A percentile compares a stretch with the other conserved stretches of the same genome.
Evolutionary conservation across 35 echinoderm and acorn worm species (phyloP).

Genomic region (Heliocidaris erythrogramma): DNA sequence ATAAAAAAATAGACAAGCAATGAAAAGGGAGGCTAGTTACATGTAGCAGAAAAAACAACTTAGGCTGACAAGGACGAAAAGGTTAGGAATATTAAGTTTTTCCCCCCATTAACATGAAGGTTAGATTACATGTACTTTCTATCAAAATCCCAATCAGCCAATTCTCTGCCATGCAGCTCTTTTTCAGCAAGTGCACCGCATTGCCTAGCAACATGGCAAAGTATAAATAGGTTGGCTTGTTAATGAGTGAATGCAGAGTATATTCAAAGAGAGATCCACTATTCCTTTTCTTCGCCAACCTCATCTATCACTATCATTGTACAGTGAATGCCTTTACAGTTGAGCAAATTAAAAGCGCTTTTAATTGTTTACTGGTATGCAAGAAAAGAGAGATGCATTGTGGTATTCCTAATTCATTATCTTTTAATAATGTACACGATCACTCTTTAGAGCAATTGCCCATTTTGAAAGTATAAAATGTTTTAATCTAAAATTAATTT

Average conservation of each 20-base stretch:
- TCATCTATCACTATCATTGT: not conserved
- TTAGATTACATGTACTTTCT: not conserved
- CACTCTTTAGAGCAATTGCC: not conserved
- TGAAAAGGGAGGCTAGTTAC: no score
- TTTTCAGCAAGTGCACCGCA: not conserved
- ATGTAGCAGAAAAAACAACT: no score
- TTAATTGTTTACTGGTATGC: not conserved
- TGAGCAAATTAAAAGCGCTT: not conserved
- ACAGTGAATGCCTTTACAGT: not conserved
- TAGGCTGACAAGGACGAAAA: no score
- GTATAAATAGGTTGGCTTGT: not conserved
- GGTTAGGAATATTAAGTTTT: not conserved
- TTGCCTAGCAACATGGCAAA: not conserved
- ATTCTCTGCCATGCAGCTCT: not conserved
- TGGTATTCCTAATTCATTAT: not conserved
- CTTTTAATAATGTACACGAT: not conserved
- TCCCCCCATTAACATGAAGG: no score
- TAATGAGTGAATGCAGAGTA: not conserved
- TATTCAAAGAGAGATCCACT: not conserved
- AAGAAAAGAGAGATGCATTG: not conserved
- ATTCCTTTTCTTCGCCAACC: not conserved
- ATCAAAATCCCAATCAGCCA: not conserved
- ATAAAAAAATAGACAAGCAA: no score
- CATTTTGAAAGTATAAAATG: not conserved
- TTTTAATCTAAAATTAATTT: not conserved